Evolutionary conservation across 2,113 vertebrate genomes (phyloP), one percentile per base, ranked within the genome.

Genomic region (Panthera tigris): DNA sequence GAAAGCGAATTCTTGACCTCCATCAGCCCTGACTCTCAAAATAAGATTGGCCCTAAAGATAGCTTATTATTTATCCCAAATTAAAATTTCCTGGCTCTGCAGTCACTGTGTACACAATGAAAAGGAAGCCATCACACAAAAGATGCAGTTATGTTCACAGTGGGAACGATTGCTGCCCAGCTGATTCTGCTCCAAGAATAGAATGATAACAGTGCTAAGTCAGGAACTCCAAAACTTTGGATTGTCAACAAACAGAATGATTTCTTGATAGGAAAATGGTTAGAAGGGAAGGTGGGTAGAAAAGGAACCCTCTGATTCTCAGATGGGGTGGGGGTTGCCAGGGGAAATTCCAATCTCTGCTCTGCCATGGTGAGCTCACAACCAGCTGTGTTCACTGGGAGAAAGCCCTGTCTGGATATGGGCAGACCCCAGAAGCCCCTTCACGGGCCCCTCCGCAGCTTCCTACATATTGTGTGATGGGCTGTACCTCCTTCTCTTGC

Each of bases 81-180:
- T 97, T 97, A 94, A 97, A 96, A 92, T 94, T 63, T 65, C 76
- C 61, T 97, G 83, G 83, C 94, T 96, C 96, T 95, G 81, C 69
- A 89, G 71, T 73, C 81, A 92, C 69, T 85, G 74, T 90, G 36
- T 66, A 83, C 61, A 95, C 71, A 89, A 84, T 84, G 80, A 91
- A 88, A 93, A 94, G 65, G 83, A 94, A 98, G 68, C 15, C 45
- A 91, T 69, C 69, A 19, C 50, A 92, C 68, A 76, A 95, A 93
- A 89, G 92, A 92, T 61, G 55, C 25, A 8, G 68, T 83, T 91
- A 50, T 93, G 27, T 68, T 93, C 94, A 85, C 84, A 89, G 96
- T 85, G 61, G 80, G 65, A 95, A 76, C 25, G 61, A 25, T 48
- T 19, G 0, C 50, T 73, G 71, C 88, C 94, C 95, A 81, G 89